phyloP scores from a whole-genome alignment of 2,113 vertebrate species.

The Chionodraco myersi region DNA sequence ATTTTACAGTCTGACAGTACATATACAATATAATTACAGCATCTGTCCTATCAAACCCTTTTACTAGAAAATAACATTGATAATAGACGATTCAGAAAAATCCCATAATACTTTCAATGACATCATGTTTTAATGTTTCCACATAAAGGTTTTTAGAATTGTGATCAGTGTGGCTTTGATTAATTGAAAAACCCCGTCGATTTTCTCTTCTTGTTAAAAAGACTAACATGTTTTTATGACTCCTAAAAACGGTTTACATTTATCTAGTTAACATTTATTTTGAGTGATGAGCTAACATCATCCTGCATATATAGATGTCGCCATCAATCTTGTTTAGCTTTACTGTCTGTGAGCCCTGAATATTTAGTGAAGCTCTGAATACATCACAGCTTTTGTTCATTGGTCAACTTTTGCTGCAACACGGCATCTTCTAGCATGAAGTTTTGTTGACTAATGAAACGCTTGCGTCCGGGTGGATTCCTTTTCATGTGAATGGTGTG shows the following conservation, averaged over 20 bases:
- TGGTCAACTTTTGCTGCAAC: neutral
- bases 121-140: neutral
- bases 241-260: neutral
- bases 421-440: neutral
- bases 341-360: neutral
- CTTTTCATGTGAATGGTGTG: neutral
- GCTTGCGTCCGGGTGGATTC: neutral
- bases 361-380: neutral
- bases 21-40: neutral
- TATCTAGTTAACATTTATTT: neutral
- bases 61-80: neutral
- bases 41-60: neutral
- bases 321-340: neutral
- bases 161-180: neutral
- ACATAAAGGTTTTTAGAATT: neutral
- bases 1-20: neutral
- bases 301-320: neutral
- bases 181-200: neutral
- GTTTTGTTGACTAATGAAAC: neutral
- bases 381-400: neutral
- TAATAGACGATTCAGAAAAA: neutral
- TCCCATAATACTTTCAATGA: neutral
- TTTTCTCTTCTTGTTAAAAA: neutral
- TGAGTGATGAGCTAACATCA: neutral
- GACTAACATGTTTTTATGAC: no score